Conservation (phyloP, 2,113 vertebrate species). For the Campylomormyrus numenius region DNA sequence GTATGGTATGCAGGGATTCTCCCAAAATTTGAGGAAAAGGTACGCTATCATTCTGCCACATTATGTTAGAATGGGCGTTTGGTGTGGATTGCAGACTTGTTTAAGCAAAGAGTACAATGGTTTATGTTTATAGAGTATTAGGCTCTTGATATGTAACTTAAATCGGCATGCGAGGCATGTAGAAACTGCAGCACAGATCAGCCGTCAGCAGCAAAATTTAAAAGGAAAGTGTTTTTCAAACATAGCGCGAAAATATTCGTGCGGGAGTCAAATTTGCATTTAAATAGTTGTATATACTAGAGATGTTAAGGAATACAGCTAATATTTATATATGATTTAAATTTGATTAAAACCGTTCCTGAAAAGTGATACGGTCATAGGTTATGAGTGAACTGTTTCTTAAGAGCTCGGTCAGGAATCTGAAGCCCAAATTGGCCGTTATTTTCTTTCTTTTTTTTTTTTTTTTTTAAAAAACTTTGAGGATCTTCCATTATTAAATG, state of each 20-base stretch:
- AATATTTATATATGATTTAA: slow-evolving; percentile 24
- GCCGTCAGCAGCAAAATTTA: slow-evolving; percentile 22
- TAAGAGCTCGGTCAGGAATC: neutral
- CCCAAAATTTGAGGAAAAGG: neutral
- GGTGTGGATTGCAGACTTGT: neutral
- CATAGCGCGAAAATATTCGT: neutral
- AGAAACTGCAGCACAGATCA: slow-evolving; percentile 8
- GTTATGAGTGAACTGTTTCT: neutral
- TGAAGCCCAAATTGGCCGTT: slow-evolving; percentile 9
- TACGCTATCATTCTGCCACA: neutral
- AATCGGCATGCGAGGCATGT: slow-evolving; percentile 11
- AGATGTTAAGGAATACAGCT: slow-evolving; percentile 11
- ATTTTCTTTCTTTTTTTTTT: neutral
- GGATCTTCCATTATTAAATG: slow-evolving; percentile 14
- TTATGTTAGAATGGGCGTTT: neutral
- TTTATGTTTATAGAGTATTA: slow-evolving; percentile 14
- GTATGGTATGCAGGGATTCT: neutral
- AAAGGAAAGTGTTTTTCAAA: slow-evolving; percentile 21
- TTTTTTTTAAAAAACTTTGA: neutral
- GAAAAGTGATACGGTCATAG: slow-evolving; percentile 1
- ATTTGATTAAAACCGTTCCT: slow-evolving; percentile 20
- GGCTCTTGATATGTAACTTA: slow-evolving; percentile 22
- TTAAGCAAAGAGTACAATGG: neutral
- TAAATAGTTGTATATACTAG: slow-evolving; percentile 24
- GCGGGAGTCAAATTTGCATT: slow-evolving; percentile 26